phyloP scores from a whole-genome alignment of 2,797 vertebrate genomes.

The Sebastiscus tertius region DNA sequence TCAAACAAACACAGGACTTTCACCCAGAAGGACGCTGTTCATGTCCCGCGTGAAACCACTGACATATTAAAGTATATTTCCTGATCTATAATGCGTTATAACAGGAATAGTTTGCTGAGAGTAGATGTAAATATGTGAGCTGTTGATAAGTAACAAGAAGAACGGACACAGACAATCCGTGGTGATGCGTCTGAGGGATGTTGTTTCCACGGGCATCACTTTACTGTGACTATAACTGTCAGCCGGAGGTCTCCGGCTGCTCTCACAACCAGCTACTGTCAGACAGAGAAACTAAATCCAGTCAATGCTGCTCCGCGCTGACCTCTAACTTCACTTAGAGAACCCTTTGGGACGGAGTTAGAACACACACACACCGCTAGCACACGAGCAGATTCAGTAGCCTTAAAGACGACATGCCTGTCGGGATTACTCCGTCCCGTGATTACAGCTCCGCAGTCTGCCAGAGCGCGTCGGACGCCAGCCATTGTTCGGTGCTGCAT shows the following conservation, averaged over 20 bases:
- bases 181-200: not conserved
- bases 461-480: slow-evolving; percentile 49
- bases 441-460: slow-evolving; percentile 41
- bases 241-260: slow-evolving; percentile 9
- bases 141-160: not conserved
- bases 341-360: slow-evolving; percentile 8
- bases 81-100: not conserved
- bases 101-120: not conserved
- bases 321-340: slow-evolving; percentile 22
- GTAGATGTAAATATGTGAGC: not conserved
- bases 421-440: slow-evolving; percentile 31
- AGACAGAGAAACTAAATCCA: slow-evolving; percentile 12
- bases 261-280: slow-evolving; percentile 19
- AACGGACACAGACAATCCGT: not conserved
- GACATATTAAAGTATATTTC: no score
- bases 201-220: slow-evolving; percentile 21
- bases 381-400: slow-evolving; percentile 21
- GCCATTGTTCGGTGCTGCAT: slow-evolving; percentile 59
- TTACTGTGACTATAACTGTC: slow-evolving; percentile 5
- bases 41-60: no score
- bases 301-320: not conserved
- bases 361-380: not conserved
- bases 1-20: no score
- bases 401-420: slow-evolving; percentile 3
- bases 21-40: no score